A percentile compares a stretch with the other conserved stretches of the same genome.
Evolutionary conservation across 1,140 invertebrate species (phyloP).

Genomic region (Drosophila parabipectinata): DNA sequence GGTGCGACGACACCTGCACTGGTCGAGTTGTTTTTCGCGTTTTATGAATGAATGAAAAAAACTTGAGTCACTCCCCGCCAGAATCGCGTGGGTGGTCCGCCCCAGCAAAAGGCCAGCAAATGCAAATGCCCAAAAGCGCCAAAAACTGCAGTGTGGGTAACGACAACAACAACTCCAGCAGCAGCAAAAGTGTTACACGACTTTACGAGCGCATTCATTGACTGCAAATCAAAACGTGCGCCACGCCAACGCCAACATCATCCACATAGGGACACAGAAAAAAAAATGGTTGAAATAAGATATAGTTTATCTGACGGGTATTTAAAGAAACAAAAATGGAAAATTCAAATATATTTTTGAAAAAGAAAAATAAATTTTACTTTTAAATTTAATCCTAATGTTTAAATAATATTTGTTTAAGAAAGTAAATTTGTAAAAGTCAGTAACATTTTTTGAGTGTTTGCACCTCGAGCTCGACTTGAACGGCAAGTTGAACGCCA

Average conservation of each 20-base stretch:
- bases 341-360: too few species aligned
- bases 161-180: constrained; percentile 23
- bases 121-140: constrained; percentile 66
- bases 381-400: too few species aligned
- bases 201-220: constrained; percentile 76
- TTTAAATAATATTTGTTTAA: too few species aligned
- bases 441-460: constrained; percentile 2
- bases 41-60: constrained; percentile 75
- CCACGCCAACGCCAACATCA: constrained; percentile 60
- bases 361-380: too few species aligned
- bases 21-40: constrained; percentile 36
- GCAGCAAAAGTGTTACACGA: constrained; percentile 68
- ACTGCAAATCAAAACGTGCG: constrained; percentile 78
- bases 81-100: constrained; percentile 67
- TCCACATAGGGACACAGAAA: constrained; percentile 10
- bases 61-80: constrained; percentile 53
- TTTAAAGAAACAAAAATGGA: not conserved
- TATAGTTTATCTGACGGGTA: not conserved
- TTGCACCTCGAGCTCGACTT: constrained; percentile 19
- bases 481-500: constrained; percentile 42
- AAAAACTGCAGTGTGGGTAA: constrained; percentile 41
- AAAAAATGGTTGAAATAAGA: not conserved
- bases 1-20: constrained; percentile 46
- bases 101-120: constrained; percentile 64
- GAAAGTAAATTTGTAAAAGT: not conserved